phyloP scores from a whole-genome alignment of 2,113 vertebrate genomes.

The Trochalopteron elliotii region DNA sequence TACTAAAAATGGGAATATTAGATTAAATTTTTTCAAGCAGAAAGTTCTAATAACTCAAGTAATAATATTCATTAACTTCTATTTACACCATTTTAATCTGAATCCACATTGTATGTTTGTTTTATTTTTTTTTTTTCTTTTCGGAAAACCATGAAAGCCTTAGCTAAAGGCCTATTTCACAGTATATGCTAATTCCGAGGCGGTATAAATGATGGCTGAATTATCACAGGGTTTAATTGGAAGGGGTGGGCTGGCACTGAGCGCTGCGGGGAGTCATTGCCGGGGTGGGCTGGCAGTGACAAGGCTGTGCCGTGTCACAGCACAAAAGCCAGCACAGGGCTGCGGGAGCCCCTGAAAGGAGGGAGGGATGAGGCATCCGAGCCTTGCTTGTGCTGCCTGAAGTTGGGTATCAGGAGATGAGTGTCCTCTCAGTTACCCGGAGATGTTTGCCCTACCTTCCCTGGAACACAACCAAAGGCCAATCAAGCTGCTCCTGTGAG shows the following conservation, averaged over 20 bases:
- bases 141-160: not conserved
- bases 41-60: slow-evolving; percentile 65
- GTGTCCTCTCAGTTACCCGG: not conserved
- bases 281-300: not conserved
- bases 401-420: not conserved
- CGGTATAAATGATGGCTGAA: not conserved
- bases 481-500: fast-evolving
- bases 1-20: slow-evolving; percentile 55
- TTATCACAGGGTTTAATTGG: not conserved
- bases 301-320: fast-evolving
- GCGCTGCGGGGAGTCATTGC: not conserved
- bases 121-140: not conserved
- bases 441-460: not conserved
- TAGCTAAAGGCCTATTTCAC: not conserved
- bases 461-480: not conserved
- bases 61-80: slow-evolving; percentile 72
- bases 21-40: slow-evolving; percentile 70
- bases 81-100: slow-evolving; percentile 64
- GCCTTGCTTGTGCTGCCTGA: not conserved
- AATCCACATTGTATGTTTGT: not conserved
- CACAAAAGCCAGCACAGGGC: fast-evolving
- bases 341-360: fast-evolving
- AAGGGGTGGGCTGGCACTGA: not conserved
- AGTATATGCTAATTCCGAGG: not conserved
- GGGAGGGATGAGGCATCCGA: fast-evolving